Percentiles rank a stretch among this genome's conserved stretches.
phyloP scores from a whole-genome alignment of 1,140 invertebrate genomes.

The Nilaparvata lugens region DNA sequence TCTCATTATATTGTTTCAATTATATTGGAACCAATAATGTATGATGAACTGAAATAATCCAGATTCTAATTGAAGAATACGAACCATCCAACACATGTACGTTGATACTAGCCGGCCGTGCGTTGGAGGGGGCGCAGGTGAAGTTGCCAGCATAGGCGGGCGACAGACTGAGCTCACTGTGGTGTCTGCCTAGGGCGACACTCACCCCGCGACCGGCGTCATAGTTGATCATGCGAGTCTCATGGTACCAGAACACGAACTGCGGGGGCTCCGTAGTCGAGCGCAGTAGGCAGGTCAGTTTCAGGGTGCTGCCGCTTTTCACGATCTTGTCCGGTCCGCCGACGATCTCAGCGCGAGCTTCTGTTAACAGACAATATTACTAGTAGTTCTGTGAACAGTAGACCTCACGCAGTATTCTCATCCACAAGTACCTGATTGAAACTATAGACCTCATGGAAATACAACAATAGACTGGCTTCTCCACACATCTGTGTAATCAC shows the following conservation, averaged over 20 bases:
- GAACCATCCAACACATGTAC: constrained; percentile 76
- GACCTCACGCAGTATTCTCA: too few species aligned
- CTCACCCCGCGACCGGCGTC: constrained; percentile 73
- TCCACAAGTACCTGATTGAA: too few species aligned
- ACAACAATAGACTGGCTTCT: too few species aligned
- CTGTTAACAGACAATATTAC: constrained; percentile 42
- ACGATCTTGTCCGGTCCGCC: constrained; percentile 77
- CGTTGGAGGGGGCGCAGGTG: constrained; percentile 77
- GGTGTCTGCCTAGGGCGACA: constrained; percentile 55
- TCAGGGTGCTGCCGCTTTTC: constrained; percentile 71
- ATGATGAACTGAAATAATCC: too few species aligned
- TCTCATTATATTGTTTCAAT: too few species aligned
- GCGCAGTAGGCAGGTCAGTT: constrained; percentile 66
- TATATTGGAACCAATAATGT: too few species aligned
- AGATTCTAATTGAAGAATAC: neutral
- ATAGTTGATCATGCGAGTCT: constrained; percentile 82
- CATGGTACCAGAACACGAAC: constrained; percentile 86
- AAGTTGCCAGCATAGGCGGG: constrained; percentile 76
- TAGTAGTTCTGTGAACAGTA: too few species aligned
- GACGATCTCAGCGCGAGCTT: constrained; percentile 73
- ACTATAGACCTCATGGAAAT: too few species aligned
- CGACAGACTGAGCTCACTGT: constrained; percentile 52
- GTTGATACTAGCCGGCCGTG: constrained; percentile 68
- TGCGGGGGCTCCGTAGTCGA: constrained; percentile 72
- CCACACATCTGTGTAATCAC: too few species aligned